Evolutionary conservation across 1,140 invertebrate species (phyloP).

Genomic region (Scylla paramamosain): DNA sequence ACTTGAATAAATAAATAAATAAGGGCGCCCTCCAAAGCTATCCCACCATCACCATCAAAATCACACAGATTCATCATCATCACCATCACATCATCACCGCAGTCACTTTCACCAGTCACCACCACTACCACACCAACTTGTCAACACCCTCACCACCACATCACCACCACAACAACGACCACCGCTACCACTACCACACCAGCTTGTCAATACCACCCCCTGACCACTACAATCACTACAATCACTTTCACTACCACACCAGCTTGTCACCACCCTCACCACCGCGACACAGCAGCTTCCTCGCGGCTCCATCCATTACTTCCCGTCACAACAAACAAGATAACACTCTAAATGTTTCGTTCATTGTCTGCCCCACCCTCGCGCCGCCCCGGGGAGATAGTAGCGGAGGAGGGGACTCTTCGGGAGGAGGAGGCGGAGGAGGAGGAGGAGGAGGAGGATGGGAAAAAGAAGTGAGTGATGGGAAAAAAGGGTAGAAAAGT

Average conservation of each 20-base stretch:
- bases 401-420: background rate
- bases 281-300: background rate
- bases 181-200: background rate
- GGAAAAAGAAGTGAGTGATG: background rate
- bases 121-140: background rate
- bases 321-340: conserved; percentile 63
- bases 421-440: background rate
- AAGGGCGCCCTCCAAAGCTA: no score
- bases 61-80: background rate
- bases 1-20: no score
- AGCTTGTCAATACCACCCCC: background rate
- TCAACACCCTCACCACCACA: background rate
- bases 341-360: conserved; percentile 54
- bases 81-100: background rate
- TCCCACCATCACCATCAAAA: no score
- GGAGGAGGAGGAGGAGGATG: background rate
- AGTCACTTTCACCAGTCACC: no score
- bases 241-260: background rate
- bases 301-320: conserved; percentile 53
- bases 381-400: background rate
- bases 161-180: background rate
- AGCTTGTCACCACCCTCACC: conserved; percentile 26
- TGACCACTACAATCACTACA: background rate
- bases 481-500: background rate
- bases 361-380: conserved; percentile 22